A percentile compares a stretch with the other conserved stretches of the same genome.
phyloP scores from a whole-genome alignment of 2,888 invertebrate genomes.

The Merodon equestris region DNA sequence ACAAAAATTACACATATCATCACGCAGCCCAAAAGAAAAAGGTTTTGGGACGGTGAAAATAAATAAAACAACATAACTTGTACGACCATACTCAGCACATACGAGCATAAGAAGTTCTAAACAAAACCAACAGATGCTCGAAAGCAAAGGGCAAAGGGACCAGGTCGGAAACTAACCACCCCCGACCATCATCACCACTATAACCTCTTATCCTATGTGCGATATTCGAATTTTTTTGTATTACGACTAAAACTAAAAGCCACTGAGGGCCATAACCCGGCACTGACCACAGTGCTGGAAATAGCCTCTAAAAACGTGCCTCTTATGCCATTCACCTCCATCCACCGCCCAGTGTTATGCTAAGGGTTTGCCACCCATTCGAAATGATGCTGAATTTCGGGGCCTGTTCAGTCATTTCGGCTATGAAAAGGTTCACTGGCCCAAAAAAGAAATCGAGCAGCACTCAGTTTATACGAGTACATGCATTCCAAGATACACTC shows the following conservation, averaged over 20 bases:
- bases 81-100: too few relatives aligned
- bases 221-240: conserved; percentile 1
- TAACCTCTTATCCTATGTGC: conserved; percentile 11
- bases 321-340: not conserved
- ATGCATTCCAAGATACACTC: conserved; percentile 54
- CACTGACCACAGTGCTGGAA: conserved; percentile 43
- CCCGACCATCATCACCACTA: conserved; percentile 17
- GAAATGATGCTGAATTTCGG: conserved; percentile 41
- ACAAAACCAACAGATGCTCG: too few relatives aligned
- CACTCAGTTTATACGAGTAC: conserved; percentile 39
- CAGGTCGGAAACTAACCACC: not conserved
- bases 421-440: conserved; percentile 53
- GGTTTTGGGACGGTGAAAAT: too few relatives aligned
- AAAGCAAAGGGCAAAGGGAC: not conserved
- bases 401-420: conserved; percentile 58
- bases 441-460: conserved; percentile 35
- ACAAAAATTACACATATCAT: too few relatives aligned
- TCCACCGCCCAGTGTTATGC: not conserved
- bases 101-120: too few relatives aligned
- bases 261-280: conserved; percentile 50
- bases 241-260: conserved; percentile 39
- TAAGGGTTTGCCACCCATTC: conserved; percentile 29
- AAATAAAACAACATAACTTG: too few relatives aligned
- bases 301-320: conserved; percentile 29
- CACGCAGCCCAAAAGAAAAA: too few relatives aligned